Evolutionary conservation across 53 echinoderm and acorn worm species (phyloP), one percentile per base, ranked within the genome.

Genomic region (Paelopatides confundens): DNA sequence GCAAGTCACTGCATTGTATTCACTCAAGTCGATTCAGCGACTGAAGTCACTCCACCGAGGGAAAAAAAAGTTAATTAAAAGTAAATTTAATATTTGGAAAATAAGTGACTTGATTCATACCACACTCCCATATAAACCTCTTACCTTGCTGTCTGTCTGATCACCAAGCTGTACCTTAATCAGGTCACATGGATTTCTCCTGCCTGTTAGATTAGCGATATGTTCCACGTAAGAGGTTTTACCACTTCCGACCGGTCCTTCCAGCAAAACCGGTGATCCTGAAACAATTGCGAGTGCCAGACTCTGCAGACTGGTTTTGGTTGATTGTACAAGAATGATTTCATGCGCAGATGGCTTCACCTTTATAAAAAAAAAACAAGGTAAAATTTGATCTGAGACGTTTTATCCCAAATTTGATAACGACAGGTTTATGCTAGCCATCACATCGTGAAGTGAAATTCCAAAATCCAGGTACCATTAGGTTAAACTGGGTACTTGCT

Each of bases 81-180:
- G n/a, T 0, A 43, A 10, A 43, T 4, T 43, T 12, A 43, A 43
- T 3, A 43, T 63, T 63, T 63, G 63, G 17, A 63, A 29, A 63
- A 43, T 43, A 12, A 43, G 1, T 43, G 1, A 43, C 8, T 43
- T 43, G 8, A 12, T 43, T 40, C 12, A 43, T 43, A 12, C 12
- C 43, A 43, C 43, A 43, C 8, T 43, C 43, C n/a, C n/a, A 51
- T 51, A 10, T 32, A 69, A n/a, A 35, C 34, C 4, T 4, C 93
- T 51, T 71, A 94, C 93, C 92, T 97, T 97, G 88, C 95, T 95
- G 76, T 97, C 97, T 33, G 95, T 97, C 70, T 97, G 97, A 66
- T 97, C 97, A 9, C 97, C 97, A 2, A 97, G 93, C 74, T 97
- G 97, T 24, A 97, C 93, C 70, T 93, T 97, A 87, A 93, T 87